Percentiles rank a stretch among this genome's conserved stretches.
phyloP scores from a whole-genome alignment of 2,113 vertebrate genomes.

The Aegithalos caudatus region DNA sequence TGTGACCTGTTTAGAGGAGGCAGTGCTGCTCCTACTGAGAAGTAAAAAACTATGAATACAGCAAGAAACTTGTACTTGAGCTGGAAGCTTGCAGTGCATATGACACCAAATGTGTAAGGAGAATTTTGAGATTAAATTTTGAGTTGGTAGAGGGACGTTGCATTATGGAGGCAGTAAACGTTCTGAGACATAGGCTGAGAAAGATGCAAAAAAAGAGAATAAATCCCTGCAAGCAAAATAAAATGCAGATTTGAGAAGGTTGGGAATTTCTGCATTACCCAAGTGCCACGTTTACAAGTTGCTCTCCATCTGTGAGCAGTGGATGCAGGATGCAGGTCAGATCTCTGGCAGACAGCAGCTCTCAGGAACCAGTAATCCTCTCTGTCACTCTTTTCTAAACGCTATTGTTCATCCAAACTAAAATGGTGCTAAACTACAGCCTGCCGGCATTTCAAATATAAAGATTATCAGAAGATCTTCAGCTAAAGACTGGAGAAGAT shows the following conservation, averaged over 20 bases:
- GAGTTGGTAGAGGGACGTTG: not conserved
- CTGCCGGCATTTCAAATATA: slow-evolving; percentile 19
- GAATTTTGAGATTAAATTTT: not conserved
- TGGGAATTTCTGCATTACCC: not conserved
- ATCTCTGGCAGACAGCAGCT: not conserved
- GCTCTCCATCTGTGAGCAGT: not conserved
- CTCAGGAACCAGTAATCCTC: not conserved
- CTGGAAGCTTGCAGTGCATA: not conserved
- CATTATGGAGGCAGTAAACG: not conserved
- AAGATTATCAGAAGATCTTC: slow-evolving; percentile 39
- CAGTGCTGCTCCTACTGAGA: not conserved
- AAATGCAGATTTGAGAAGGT: not conserved
- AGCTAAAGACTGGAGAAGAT: slow-evolving; percentile 31
- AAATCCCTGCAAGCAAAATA: not conserved
- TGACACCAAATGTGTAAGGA: not conserved
- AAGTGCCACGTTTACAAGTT: not conserved
- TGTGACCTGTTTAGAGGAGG: not conserved
- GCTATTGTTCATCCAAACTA: slow-evolving; percentile 4
- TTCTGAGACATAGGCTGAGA: not conserved
- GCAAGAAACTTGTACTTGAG: not conserved
- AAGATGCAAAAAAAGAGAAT: not conserved
- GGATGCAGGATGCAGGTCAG: not conserved
- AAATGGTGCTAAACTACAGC: not conserved
- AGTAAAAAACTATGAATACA: not conserved
- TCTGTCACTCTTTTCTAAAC: not conserved